Conservation (phyloP, 1,140 invertebrate species). For the Thereuonema tuberculata region DNA sequence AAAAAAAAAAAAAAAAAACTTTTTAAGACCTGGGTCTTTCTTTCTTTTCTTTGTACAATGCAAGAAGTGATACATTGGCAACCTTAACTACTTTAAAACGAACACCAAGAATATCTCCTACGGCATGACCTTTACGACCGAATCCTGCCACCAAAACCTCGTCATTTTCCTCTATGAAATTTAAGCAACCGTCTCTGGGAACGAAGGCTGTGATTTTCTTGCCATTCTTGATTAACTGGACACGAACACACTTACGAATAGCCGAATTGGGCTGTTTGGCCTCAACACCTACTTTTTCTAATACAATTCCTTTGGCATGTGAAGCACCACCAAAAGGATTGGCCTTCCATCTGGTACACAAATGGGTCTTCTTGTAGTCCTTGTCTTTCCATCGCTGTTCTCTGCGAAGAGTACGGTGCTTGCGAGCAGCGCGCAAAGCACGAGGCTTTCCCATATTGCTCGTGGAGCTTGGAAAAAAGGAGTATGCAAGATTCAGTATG, state of each 20-base stretch:
- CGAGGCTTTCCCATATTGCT: slow-evolving; percentile 98
- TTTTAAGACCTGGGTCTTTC: slow-evolving; percentile 96
- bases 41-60: slow-evolving; percentile 99
- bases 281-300: slow-evolving; percentile 99
- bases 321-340: slow-evolving; percentile 99
- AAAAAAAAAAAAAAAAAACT: too few relatives aligned
- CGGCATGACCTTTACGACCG: slow-evolving; percentile 96
- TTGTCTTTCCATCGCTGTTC: slow-evolving; percentile 98
- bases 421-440: slow-evolving; percentile 94
- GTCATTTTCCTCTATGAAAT: slow-evolving; percentile 99
- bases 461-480: too few relatives aligned
- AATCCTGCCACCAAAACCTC: slow-evolving; percentile 99
- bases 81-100: slow-evolving; percentile 93
- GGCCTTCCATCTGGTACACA: slow-evolving; percentile 98
- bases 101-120: slow-evolving; percentile 95
- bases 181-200: slow-evolving; percentile 96
- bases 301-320: slow-evolving; percentile 98
- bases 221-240: slow-evolving; percentile 98
- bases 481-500: too few relatives aligned
- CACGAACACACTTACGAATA: slow-evolving; percentile 98
- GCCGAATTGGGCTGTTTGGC: slow-evolving; percentile 99
- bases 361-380: slow-evolving; percentile 98
- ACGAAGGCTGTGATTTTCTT: slow-evolving; percentile 99
- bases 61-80: slow-evolving; percentile 94
- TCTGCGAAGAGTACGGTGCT: slow-evolving; percentile 90